phyloP scores from a whole-genome alignment of 30 jellyfish, hydroid and myxozoan species.

The Hydractinia echinata region DNA sequence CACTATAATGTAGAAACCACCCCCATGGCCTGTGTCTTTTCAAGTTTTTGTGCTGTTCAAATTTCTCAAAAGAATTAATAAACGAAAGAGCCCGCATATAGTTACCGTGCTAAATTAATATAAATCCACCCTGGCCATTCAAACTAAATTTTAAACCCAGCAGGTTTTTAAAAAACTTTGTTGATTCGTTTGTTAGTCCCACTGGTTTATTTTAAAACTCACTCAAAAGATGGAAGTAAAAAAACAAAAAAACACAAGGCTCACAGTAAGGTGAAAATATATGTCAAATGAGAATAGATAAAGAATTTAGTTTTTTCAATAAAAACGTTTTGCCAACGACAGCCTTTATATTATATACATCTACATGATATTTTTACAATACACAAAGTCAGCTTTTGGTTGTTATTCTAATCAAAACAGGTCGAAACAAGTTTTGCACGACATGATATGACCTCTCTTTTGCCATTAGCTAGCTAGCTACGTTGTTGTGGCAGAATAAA shows the following conservation, averaged over 20 bases:
- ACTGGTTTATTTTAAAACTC: no score
- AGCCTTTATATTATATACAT: conserved; percentile 13
- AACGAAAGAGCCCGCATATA: conserved; percentile 13
- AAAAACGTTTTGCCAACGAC: conserved; percentile 4
- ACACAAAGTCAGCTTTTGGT: conserved; percentile 8
- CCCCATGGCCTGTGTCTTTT: no score
- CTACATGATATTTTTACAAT: conserved; percentile 17
- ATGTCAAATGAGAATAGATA: neutral
- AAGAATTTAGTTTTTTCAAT: conserved; percentile 4
- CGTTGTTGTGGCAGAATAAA: no score
- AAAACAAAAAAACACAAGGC: neutral
- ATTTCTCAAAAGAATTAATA: neutral
- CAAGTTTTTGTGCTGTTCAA: no score
- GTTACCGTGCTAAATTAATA: neutral
- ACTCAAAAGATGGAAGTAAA: no score
- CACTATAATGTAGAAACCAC: no score
- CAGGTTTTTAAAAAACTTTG: no score
- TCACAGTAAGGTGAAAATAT: conserved; percentile 18
- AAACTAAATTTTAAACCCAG: neutral
- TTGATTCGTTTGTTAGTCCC: no score
- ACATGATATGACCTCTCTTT: no score
- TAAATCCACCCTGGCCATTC: neutral
- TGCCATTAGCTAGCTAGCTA: no score
- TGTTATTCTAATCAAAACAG: conserved; percentile 7
- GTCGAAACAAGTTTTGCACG: no score